Percentiles rank a stretch among this genome's conserved stretches.
Evolutionary conservation across 2,888 invertebrate species (phyloP).

Genomic region (Lottia gigantea): DNA sequence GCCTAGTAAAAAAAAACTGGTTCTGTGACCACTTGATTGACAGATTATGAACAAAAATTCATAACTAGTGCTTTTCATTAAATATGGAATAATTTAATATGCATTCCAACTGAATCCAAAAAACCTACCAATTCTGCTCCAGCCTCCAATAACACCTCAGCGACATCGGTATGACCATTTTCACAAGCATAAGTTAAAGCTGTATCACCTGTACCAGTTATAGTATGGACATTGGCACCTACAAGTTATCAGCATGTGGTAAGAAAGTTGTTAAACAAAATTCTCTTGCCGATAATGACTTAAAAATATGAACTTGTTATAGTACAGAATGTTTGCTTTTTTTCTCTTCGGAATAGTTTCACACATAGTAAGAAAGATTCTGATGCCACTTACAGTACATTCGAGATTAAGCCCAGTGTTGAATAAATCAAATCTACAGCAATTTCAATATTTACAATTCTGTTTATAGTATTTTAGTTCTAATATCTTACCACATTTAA

Average conservation of each 20-base stretch:
- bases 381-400: too few species aligned
- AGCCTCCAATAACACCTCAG: constrained; percentile 88
- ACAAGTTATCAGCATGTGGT: constrained; percentile 18
- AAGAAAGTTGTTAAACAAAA: neutral
- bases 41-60: too few species aligned
- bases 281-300: neutral
- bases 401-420: too few species aligned
- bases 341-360: neutral
- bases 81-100: too few species aligned
- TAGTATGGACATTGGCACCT: constrained; percentile 90
- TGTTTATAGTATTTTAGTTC: too few species aligned
- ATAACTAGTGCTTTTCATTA: too few species aligned
- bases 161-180: constrained; percentile 98
- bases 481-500: constrained; percentile 54
- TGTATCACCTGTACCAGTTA: constrained; percentile 94
- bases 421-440: too few species aligned
- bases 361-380: too few species aligned
- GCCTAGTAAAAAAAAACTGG: neutral
- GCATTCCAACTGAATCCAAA: too few species aligned
- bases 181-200: constrained; percentile 98
- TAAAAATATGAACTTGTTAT: neutral
- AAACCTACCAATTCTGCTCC: constrained; percentile 82
- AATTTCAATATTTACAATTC: too few species aligned
- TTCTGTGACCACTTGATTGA: too few species aligned
- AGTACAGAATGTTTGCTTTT: neutral